A percentile compares a stretch with the other conserved stretches of the same genome.
Conservation (phyloP, 2,113 vertebrate species). For the Noctilio leporinus region DNA sequence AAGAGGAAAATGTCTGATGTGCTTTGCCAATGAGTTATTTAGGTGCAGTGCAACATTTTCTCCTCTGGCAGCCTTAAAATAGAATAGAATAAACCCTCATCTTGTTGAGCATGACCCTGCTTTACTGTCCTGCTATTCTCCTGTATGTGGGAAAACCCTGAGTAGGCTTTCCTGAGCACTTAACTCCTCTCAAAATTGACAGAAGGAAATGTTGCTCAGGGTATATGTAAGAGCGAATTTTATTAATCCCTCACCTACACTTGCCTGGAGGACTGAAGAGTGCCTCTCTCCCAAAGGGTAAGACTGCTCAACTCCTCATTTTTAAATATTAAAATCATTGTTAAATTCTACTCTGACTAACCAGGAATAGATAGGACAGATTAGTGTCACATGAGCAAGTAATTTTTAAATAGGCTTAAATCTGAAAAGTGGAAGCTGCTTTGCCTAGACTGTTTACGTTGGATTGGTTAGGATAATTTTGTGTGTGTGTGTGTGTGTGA, state of each 20-base stretch:
- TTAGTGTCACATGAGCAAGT: conserved; percentile 58
- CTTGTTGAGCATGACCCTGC: background rate
- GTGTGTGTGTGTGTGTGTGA: background rate
- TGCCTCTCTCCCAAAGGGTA: background rate
- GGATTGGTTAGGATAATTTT: background rate
- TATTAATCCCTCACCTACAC: conserved; percentile 43
- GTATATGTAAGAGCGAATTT: conserved; percentile 34
- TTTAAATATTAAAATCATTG: conserved; percentile 57
- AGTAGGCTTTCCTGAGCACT: conserved; percentile 34
- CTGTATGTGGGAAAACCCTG: background rate
- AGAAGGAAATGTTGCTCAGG: conserved; percentile 22
- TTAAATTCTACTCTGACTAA: conserved; percentile 48
- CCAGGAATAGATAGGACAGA: conserved; percentile 52
- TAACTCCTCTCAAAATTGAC: background rate
- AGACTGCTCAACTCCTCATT: conserved; percentile 28
- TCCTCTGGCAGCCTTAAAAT: conserved; percentile 48
- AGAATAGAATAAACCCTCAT: conserved; percentile 22
- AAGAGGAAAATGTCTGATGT: background rate
- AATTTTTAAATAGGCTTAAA: conserved; percentile 59
- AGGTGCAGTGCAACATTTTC: background rate
- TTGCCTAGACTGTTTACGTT: conserved; percentile 26
- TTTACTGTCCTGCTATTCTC: conserved; percentile 7
- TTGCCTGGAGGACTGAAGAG: conserved; percentile 36
- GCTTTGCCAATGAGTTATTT: conserved; percentile 40
- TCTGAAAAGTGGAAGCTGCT: conserved; percentile 23